Conservation (phyloP, 1,140 invertebrate genomes). For the Drosophila simulans region DNA sequence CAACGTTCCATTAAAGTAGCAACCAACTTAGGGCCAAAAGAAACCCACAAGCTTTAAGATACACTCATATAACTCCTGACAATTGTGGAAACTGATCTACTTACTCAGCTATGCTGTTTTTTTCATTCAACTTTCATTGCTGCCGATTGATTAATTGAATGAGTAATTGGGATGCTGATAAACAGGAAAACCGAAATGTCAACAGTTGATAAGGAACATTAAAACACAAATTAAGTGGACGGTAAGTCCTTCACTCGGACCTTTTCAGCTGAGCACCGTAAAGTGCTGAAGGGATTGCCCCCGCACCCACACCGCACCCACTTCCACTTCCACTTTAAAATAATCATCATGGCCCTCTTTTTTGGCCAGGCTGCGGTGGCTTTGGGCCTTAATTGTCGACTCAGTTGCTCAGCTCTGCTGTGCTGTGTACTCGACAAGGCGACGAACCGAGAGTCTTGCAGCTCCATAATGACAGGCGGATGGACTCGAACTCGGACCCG, state of each 20-base stretch:
- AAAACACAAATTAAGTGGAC: too few relatives aligned
- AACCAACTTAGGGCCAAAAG: too few relatives aligned
- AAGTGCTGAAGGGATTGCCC: background rate
- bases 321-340: conserved; percentile 44
- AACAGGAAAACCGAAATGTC: background rate
- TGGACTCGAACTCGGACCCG: background rate
- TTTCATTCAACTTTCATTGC: background rate
- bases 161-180: background rate
- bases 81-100: too few relatives aligned
- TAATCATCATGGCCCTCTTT: conserved; percentile 35
- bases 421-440: conserved; percentile 26
- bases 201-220: background rate
- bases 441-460: conserved; percentile 16
- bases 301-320: too few relatives aligned
- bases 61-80: too few relatives aligned
- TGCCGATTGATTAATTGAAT: background rate
- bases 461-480: conserved; percentile 4
- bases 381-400: conserved; percentile 47
- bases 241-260: background rate
- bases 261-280: background rate
- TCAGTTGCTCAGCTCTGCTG: conserved; percentile 6
- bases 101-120: too few relatives aligned
- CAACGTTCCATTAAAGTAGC: too few relatives aligned
- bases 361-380: conserved; percentile 10
- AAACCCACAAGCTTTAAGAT: too few relatives aligned